phyloP scores from a whole-genome alignment of 2,797 vertebrate genomes.

The Chiropotes sagulatus region DNA sequence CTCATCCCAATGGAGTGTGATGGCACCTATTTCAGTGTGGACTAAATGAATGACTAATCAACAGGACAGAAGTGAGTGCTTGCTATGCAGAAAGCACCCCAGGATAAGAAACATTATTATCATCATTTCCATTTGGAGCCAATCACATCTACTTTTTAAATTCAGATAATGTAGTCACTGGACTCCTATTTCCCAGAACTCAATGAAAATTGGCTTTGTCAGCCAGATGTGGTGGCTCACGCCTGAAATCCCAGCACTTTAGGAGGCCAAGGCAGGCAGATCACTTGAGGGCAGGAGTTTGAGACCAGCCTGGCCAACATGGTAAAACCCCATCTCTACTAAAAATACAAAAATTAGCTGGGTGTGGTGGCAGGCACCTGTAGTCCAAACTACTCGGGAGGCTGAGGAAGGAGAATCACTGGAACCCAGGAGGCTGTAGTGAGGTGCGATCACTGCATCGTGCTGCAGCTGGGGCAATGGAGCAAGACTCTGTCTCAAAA shows the following conservation, averaged over 20 bases:
- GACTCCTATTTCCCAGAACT: not conserved
- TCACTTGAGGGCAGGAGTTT: too few species aligned
- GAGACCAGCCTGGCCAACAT: too few species aligned
- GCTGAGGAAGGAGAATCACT: not conserved
- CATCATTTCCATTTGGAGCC: not conserved
- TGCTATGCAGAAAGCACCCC: not conserved
- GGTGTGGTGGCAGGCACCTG: not conserved
- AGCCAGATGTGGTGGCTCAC: too few species aligned
- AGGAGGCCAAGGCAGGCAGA: too few species aligned
- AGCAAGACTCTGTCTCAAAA: accelerated
- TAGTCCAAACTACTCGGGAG: not conserved
- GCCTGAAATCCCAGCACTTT: too few species aligned
- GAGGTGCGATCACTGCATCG: accelerated
- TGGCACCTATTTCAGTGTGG: accelerated
- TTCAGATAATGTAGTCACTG: not conserved
- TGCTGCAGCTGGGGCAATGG: not conserved
- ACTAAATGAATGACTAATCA: not conserved
- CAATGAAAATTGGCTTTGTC: not conserved
- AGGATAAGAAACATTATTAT: not conserved
- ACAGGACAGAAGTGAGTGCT: not conserved
- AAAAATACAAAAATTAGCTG: not conserved
- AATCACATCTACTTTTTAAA: not conserved
- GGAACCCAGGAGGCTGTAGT: not conserved
- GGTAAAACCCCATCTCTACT: not conserved
- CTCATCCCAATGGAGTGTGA: not conserved